Evolutionary conservation across 2,797 vertebrate genomes (phyloP), one percentile per base, ranked within the genome.

Genomic region (Geotrypetes seraphini): DNA sequence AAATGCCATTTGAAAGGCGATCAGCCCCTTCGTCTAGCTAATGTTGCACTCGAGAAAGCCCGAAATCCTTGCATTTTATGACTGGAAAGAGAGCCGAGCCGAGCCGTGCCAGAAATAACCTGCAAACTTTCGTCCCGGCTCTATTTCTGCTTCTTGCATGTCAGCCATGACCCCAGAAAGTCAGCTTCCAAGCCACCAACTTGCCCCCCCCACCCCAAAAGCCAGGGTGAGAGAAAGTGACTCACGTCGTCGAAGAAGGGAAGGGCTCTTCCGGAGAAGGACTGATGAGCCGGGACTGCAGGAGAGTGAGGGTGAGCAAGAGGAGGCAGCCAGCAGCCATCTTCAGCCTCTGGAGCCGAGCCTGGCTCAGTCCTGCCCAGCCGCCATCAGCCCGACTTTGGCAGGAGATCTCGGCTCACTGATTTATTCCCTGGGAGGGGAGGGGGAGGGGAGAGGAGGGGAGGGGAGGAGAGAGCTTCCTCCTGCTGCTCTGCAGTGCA

Each of bases 221-320:
- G n/a, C n/a, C n/a, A n/a, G n/a, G n/a, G n/a, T n/a, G n/a, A 25
- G 26, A 17, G 5, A 20, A 3, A 18, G 22, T 12, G 72, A 96
- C 93, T 94, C 81, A 96, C 93, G 87, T 87, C 70, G 81, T 73
- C 52, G 88, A 72, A 6, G 88, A 82, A 10, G 94, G 94, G 47
- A 97, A 97, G 49, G 76, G 78, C 59, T 92, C 88, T 58, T 85
- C 86, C 16, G 86, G 82, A 43, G 80, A 71, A 57, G 63, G 71
- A 15, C 53, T 27, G 47, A 77, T 61, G 50, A 81, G 71, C 54
- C 69, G 39, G 39, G 76, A 68, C 29, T 77, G 71, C 53, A 88
- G 73, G 64, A 92, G 65, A 57, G 86, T 76, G 57, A 92, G 62
- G 65, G 69, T 54, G 52, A 82, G 76, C 55, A n/a, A n/a, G 34